These are phyloP conservation scores for Phasia obesa DNA, from an alignment of 2,888 invertebrate genomes.

Conservation along the genomic window DNA sequence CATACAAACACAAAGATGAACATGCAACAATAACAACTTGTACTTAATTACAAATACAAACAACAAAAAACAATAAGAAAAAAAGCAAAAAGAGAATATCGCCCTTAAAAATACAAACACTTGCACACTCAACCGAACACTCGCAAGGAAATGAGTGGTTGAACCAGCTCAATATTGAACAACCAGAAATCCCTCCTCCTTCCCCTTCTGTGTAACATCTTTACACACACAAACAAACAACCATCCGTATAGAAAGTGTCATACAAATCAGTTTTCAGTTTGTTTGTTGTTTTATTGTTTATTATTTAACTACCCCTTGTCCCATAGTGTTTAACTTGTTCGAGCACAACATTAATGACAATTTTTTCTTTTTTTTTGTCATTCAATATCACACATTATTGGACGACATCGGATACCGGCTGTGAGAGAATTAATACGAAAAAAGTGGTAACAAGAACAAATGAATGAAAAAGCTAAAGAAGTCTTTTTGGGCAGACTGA, in stretches of 20 bases:
- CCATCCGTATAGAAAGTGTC: conserved; percentile 57
- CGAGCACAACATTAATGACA: neutral
- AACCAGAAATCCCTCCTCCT: conserved; percentile 66
- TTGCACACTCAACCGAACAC: conserved; percentile 67
- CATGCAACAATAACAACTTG: conserved; percentile 44
- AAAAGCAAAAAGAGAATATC: conserved; percentile 71
- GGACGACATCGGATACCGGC: conserved; percentile 78
- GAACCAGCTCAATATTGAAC: conserved; percentile 61
- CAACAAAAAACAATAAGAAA: conserved; percentile 70
- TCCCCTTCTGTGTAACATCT: neutral
- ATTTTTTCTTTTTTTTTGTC: conserved; percentile 75
- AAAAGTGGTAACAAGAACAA: conserved; percentile 39
- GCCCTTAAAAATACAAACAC: conserved; percentile 78
- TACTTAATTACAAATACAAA: conserved; percentile 67
- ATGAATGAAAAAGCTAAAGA: conserved; percentile 53
- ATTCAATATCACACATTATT: conserved; percentile 79
- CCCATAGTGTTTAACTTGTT: conserved; percentile 5
- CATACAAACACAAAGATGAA: conserved; percentile 27
- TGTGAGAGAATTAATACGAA: conserved; percentile 28
- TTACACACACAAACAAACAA: conserved; percentile 50
- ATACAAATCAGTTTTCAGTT: conserved; percentile 59
- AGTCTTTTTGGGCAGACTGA: conserved; percentile 22
- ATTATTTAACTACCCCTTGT: conserved; percentile 57
- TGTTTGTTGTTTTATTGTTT: conserved; percentile 43
- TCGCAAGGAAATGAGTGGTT: conserved; percentile 56